Evolutionary conservation across 1,140 invertebrate genomes (phyloP).

Genomic region (Chironomus tepperi): DNA sequence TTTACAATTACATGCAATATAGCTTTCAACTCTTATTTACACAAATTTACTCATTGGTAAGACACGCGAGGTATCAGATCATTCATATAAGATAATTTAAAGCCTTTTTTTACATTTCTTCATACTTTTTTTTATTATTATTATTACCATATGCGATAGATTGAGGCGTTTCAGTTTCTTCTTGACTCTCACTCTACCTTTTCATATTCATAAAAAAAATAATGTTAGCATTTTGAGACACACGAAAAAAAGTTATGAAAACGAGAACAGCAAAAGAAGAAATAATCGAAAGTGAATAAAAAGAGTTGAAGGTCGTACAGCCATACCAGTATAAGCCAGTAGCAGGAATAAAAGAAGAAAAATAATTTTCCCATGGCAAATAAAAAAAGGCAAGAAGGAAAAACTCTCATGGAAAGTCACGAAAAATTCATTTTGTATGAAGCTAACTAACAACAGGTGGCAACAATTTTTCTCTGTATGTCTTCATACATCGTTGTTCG

Average conservation of each 20-base stretch:
- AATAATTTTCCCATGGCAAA: constrained; percentile 11
- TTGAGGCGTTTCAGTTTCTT: neutral
- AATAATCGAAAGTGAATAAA: neutral
- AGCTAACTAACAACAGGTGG: constrained; percentile 5
- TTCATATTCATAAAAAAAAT: neutral
- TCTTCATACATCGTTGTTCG: neutral
- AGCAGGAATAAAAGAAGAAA: neutral
- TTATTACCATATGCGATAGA: neutral
- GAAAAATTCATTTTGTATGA: constrained; percentile 19
- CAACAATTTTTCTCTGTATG: constrained; percentile 9
- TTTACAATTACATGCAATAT: constrained; percentile 3
- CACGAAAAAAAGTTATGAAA: too few relatives aligned
- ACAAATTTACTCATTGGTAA: neutral
- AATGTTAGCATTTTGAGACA: too few relatives aligned
- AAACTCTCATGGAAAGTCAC: constrained; percentile 17
- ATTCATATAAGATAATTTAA: neutral
- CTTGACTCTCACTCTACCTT: neutral
- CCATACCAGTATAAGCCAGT: too few relatives aligned
- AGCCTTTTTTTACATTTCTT: neutral
- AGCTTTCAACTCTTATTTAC: constrained; percentile 9
- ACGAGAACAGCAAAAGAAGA: too few relatives aligned
- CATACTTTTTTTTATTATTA: too few relatives aligned
- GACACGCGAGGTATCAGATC: neutral
- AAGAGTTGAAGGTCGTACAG: neutral
- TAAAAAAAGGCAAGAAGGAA: neutral